Base-by-base conservation (phyloP, 2,888 invertebrate species). In the Eupithecia abbreviata region DNA sequence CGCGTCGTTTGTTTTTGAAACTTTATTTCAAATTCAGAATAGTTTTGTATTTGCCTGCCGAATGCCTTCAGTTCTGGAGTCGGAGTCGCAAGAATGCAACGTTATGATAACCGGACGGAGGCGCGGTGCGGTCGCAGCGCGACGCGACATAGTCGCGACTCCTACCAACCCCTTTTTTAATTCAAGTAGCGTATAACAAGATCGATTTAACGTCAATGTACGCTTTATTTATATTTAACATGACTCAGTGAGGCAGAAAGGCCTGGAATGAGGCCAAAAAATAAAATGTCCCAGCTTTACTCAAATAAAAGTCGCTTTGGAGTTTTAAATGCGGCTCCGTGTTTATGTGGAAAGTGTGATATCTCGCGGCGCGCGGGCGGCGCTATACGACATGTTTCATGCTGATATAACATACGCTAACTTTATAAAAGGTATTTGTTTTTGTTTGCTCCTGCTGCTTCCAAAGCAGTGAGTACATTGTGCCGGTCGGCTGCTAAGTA, bases 241-340 rank as follows among this genome's bases (percentile, higher is more conserved):
- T 75, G 79, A 81, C 78, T 77, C 77, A 79, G 79, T 72, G 80
- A 62, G 71, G 73, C 74, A 74, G 79, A 75, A 72, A 78, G 72
- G 76, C 78, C 77, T 82, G 82, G 82, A 81, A 73, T 77, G 76
- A 62, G 69, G 81, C 82, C 82, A 82, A 78, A 77, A 77, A 79
- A 81, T 82, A 81, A 81, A 81, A 80, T 78, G 81, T 80, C 77
- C 78, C 80, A 66, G 80, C 77, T 79, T 80, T 79, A 80, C 78
- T 80, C 80, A 80, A 80, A 81, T 81, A 83, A 80, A 83, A 83
- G 77, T 81, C 81, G 82, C 78, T 77, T 80, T 76, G 80, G 76
- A 81, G 78, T 83, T 83, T 81, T 80, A 83, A 83, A 82, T 81
- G 75, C 74, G 77, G 73, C 76, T 77, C 76, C 74, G 80, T 81